Conservation (phyloP, 1,140 invertebrate species). For the Euura saliciscinereae region DNA sequence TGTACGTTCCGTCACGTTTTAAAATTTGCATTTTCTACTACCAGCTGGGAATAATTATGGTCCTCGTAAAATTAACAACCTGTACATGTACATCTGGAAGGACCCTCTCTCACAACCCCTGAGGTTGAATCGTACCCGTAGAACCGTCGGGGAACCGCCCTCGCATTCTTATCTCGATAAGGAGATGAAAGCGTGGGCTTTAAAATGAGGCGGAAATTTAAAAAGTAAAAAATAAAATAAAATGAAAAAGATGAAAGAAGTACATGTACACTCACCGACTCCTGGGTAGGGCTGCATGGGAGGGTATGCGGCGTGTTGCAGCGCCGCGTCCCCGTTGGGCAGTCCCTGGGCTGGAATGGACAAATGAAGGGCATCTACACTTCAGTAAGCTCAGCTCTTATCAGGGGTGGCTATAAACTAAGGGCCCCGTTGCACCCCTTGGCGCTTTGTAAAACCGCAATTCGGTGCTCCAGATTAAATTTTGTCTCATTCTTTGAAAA, state of each 20-base stretch:
- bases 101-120: too few relatives aligned
- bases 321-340: slow-evolving; percentile 83
- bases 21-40: too few relatives aligned
- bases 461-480: too few relatives aligned
- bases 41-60: too few relatives aligned
- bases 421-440: slow-evolving; percentile 42
- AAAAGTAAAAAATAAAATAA: slow-evolving; percentile 2
- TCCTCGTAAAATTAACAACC: too few relatives aligned
- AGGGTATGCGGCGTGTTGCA: slow-evolving; percentile 84
- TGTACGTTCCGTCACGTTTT: too few relatives aligned
- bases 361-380: slow-evolving; percentile 71
- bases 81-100: too few relatives aligned
- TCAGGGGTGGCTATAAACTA: slow-evolving; percentile 48
- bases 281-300: slow-evolving; percentile 88
- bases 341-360: slow-evolving; percentile 88
- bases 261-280: slow-evolving; percentile 76
- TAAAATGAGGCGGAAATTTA: neutral
- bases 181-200: neutral
- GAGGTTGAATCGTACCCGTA: neutral
- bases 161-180: too few relatives aligned
- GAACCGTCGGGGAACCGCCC: too few relatives aligned
- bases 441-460: neutral
- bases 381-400: slow-evolving; percentile 63
- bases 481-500: too few relatives aligned
- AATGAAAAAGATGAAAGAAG: slow-evolving; percentile 1